These are phyloP conservation scores for Darevskia nairensis DNA, from an alignment of 2,797 vertebrate species.

Conservation along the genomic window DNA sequence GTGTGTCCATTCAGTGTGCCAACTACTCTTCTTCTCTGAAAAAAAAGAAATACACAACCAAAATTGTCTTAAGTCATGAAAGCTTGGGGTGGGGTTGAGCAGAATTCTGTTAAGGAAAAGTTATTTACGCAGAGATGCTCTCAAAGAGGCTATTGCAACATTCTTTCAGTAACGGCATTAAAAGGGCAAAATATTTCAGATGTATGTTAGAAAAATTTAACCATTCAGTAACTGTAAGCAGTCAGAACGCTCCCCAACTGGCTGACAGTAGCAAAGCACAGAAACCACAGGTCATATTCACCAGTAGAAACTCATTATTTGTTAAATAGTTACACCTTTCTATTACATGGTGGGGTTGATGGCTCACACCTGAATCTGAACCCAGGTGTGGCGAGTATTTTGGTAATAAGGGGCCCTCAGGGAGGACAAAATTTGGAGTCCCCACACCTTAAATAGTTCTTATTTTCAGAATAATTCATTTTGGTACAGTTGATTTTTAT, in stretches of 20 bases:
- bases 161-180: not conserved
- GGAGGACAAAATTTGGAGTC: too few species aligned
- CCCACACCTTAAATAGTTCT: too few species aligned
- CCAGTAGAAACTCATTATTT: not conserved
- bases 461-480: too few species aligned
- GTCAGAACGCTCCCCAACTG: not conserved
- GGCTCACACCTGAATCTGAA: not conserved
- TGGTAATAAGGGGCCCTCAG: too few species aligned
- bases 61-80: not conserved
- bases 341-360: not conserved
- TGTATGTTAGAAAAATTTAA: not conserved
- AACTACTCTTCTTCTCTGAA: conserved; percentile 80
- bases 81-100: not conserved
- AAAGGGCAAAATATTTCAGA: not conserved
- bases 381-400: too few species aligned
- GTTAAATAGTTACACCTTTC: not conserved
- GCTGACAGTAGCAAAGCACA: not conserved
- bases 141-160: not conserved
- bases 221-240: not conserved
- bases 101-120: too few species aligned
- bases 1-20: conserved; percentile 87
- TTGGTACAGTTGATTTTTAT: too few species aligned
- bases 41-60: not conserved
- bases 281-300: not conserved
- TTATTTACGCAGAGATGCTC: not conserved